These are phyloP conservation scores for Platorchestia sp. DNA, from an alignment of 1,140 invertebrate species.

Conservation along the genomic window DNA sequence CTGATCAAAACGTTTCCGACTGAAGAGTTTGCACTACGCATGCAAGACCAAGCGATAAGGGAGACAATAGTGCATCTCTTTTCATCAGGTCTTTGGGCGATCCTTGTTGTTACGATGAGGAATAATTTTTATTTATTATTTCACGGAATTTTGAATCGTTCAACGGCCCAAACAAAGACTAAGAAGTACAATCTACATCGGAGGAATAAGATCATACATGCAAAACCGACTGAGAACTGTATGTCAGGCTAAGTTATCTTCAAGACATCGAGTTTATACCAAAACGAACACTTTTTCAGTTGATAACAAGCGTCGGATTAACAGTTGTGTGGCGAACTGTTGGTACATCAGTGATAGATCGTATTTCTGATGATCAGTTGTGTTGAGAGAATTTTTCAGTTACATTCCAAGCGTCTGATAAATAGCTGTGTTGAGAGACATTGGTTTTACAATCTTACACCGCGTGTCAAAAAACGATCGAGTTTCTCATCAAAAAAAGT, in stretches of 20 bases:
- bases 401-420: too few relatives aligned
- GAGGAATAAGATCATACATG: background rate
- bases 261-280: background rate
- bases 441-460: background rate
- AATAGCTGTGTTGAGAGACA: background rate
- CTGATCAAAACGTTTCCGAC: background rate
- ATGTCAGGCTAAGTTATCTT: background rate
- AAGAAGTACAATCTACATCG: background rate
- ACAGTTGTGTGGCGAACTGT: too few relatives aligned
- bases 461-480: too few relatives aligned
- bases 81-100: background rate
- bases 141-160: background rate
- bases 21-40: background rate
- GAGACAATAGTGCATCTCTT: background rate
- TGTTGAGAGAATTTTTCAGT: too few relatives aligned
- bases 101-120: background rate
- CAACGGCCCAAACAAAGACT: background rate
- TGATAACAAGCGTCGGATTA: too few relatives aligned
- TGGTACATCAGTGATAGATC: too few relatives aligned
- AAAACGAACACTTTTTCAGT: too few relatives aligned
- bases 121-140: background rate
- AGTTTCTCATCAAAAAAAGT: too few relatives aligned
- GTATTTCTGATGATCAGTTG: too few relatives aligned
- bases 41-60: background rate
- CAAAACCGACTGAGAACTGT: background rate